These are phyloP conservation scores for Istiophorus platypterus DNA, from an alignment of 2,113 vertebrate species.

Conservation along the genomic window DNA sequence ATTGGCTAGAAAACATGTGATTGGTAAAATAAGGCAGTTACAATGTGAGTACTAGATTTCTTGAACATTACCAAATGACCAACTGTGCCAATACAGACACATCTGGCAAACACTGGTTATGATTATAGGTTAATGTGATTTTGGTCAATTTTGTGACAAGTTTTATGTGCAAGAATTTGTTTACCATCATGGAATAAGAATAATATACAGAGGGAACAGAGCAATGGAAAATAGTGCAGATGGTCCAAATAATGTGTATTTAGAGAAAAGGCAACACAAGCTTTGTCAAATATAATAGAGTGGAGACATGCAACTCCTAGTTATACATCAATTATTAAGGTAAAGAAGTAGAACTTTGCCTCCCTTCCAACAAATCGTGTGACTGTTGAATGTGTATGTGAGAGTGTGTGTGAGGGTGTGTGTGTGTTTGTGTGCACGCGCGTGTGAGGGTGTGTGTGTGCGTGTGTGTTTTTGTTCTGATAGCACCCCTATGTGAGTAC, in stretches of 20 bases:
- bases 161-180: background rate
- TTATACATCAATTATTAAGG: background rate
- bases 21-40: background rate
- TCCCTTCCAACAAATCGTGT: constrained; percentile 28
- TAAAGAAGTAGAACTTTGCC: constrained; percentile 4
- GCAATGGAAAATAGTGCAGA: background rate
- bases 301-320: background rate
- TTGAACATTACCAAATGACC: background rate
- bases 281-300: background rate
- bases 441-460: constrained; percentile 28
- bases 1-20: background rate
- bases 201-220: background rate
- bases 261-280: background rate
- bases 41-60: background rate
- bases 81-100: background rate
- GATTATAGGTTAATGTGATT: background rate
- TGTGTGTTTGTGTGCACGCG: background rate
- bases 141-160: background rate
- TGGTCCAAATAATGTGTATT: background rate
- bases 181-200: background rate
- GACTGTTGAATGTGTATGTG: constrained; percentile 40
- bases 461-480: constrained; percentile 54
- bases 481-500: constrained; percentile 75
- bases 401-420: constrained; percentile 35
- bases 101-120: background rate